Evolutionary conservation across 1,140 invertebrate genomes (phyloP), one percentile per base, ranked within the genome.

Genomic region (Archegozetes longisetosus): DNA sequence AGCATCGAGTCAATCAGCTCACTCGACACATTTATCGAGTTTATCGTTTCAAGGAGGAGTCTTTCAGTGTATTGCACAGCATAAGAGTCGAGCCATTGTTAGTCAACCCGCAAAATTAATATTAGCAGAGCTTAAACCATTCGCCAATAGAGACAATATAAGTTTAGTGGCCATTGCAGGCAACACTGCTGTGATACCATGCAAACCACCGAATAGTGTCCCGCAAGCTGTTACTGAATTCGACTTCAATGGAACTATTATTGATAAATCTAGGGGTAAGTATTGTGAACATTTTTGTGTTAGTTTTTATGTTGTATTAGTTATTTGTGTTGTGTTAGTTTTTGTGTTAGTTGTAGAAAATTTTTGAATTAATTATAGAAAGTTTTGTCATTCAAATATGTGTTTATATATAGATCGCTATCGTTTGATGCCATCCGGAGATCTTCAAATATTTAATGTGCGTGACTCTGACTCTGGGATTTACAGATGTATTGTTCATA

Each of bases 171-270:
- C 81, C 1, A 72, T 78, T 2, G 73, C 76, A 1, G 80, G 83
- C 4, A 86, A 85, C 63, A 82, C 77, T 1, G 78, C 86, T 0
- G 77, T 81, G 0, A 78, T 87, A 61, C 78, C 79, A 17, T 88
- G 85, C 69, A 79, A 79, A 32, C 76, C 79, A 13, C 84, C 84
- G 0, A 66, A 78, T 24, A 82, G 82, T 0, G 80, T 82, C 47
- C 85, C 85, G 9, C 78, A 80, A 40, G 74, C 80, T 25, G 67
- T 75, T 66, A 58, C 64, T 2, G 59, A 65, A 58, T 66, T 66
- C 54, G 12, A 53, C 2, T 64, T 63, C 28, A 64, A 63, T 40
- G 26, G 58, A 9, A 52, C 28, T 1, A 54, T 48, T 0, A 67
- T 65, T 49, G 22, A 50, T 17, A 32, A 14, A 55, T 61, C 64